Conservation (phyloP, 2,113 vertebrate genomes). For the Genyomyrus donnyi region DNA sequence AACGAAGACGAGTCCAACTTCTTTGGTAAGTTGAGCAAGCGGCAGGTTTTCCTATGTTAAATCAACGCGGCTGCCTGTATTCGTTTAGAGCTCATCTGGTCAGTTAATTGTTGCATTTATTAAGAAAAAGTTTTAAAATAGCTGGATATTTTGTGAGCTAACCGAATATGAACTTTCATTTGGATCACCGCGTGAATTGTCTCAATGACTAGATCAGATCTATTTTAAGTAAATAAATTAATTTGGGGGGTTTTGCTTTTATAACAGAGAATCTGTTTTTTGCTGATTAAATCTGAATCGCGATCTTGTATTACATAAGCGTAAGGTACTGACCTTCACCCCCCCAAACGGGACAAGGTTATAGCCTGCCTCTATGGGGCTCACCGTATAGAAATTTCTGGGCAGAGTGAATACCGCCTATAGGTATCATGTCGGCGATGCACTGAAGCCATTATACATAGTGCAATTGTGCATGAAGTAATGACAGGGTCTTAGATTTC, state of each 20-base stretch:
- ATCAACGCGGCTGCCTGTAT: background rate
- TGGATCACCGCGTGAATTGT: background rate
- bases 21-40: slow-evolving; percentile 49
- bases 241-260: background rate
- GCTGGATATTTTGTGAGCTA: background rate
- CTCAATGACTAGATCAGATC: background rate
- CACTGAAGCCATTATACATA: background rate
- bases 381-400: background rate
- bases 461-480: background rate
- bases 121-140: background rate
- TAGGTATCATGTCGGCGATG: background rate
- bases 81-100: background rate
- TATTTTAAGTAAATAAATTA: background rate
- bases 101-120: background rate
- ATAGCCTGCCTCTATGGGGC: background rate
- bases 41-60: background rate
- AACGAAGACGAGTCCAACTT: slow-evolving; percentile 42
- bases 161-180: background rate
- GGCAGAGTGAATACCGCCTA: background rate
- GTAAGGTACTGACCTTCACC: background rate
- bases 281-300: background rate
- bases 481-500: background rate
- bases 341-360: background rate
- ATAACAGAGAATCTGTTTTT: background rate
- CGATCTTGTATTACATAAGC: background rate